phyloP scores from a whole-genome alignment of 2,888 invertebrate genomes.

The Mythimna loreyi region DNA sequence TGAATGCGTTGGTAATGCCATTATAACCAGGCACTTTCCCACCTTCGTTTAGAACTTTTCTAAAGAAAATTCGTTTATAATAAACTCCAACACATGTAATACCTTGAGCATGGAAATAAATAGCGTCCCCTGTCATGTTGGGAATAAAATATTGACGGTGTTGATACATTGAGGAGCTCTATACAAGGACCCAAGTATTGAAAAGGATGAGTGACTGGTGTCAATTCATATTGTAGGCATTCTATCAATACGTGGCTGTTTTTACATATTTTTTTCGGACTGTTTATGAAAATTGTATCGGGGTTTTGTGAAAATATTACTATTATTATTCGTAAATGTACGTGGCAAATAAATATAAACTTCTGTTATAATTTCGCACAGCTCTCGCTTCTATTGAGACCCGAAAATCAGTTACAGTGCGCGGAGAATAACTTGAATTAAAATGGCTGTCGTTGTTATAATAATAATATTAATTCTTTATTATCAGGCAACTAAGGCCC shows the following conservation, averaged over 20 bases:
- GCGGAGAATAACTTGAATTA: too few species aligned
- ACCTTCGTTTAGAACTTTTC: not conserved
- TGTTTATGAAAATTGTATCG: constrained; percentile 12
- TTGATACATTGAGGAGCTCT: constrained; percentile 23
- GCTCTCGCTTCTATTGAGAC: too few species aligned
- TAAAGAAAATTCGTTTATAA: constrained; percentile 31
- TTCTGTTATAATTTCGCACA: too few species aligned
- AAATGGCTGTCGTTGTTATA: too few species aligned
- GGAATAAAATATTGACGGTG: constrained; percentile 42
- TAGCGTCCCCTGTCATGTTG: constrained; percentile 29
- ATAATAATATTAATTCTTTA: too few species aligned
- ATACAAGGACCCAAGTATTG: constrained; percentile 4
- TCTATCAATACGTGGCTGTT: not conserved
- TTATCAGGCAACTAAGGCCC: too few species aligned
- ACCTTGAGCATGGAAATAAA: constrained; percentile 6
- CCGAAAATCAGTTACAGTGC: too few species aligned
- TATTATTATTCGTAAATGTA: not conserved
- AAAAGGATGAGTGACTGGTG: constrained; percentile 23
- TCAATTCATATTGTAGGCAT: constrained; percentile 27
- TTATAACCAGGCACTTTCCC: constrained; percentile 9
- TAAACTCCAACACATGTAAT: constrained; percentile 18
- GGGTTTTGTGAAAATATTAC: not conserved
- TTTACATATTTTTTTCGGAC: constrained; percentile 5
- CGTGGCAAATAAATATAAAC: too few species aligned
- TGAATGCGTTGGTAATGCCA: not conserved